Base-by-base conservation (phyloP, 1,140 invertebrate species). In the Oncopodura yosiiana region DNA sequence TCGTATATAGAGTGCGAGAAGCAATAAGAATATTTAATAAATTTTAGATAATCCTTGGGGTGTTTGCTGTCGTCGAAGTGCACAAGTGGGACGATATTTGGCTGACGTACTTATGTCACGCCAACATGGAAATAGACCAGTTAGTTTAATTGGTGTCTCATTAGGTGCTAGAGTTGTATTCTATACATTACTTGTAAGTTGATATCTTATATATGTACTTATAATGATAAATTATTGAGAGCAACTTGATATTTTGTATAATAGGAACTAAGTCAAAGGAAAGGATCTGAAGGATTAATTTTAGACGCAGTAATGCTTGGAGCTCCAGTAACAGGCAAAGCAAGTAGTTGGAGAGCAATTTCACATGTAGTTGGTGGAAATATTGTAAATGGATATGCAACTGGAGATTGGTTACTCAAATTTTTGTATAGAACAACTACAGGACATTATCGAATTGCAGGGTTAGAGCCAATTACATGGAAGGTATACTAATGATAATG, bases 131-230 rank as follows among this genome's bases (percentile, higher is more conserved):
- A 75, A 79, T 62, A 68, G 83, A 27, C 83, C 83, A 11, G 80
- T 85, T 12, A 83, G 82, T 1, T 69, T 86, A 45, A 78, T 85
- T 60, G 83, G 83, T 2, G 84, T 63, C 1, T 63, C 57, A 8
- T 68, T 86, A 2, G 83, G 83, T 23, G 82, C 82, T 4, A 68
- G 83, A 52, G 82, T 84, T 21, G 81, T 86, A 42, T 86, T 78
- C 68, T 82, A 81, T 61, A 84, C 82, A 69, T 70, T 79, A 3
- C 53, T 70, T 65, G 74, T 75, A 66, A 64, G 63, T 56, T 24
- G 42, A 16, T 36, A 44, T 44, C 45, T 23, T 36, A 30, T 39
- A 48, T 54, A 14, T 34, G 2, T 45, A 30, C n/a, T n/a, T n/a
- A n/a, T n/a, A n/a, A n/a, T n/a, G n/a, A n/a, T n/a, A n/a, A n/a